These are phyloP conservation scores for Calyptomena viridis DNA, from an alignment of 2,113 vertebrate species.

Conservation along the genomic window DNA sequence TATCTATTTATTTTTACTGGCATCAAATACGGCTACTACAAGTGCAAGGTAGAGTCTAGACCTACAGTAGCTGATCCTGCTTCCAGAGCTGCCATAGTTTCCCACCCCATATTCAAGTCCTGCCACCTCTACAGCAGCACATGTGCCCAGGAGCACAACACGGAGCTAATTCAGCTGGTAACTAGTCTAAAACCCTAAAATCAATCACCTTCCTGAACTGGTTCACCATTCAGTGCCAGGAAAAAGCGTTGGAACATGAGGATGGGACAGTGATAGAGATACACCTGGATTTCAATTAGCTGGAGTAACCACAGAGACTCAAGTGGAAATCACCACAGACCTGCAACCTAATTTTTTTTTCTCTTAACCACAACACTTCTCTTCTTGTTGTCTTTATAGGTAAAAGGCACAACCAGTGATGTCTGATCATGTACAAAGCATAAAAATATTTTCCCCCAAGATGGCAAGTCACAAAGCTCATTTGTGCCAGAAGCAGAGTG, in stretches of 20 bases:
- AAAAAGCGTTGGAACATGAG: background rate
- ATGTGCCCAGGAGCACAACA: rapidly evolving
- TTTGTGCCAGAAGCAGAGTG: background rate
- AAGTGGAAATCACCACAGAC: background rate
- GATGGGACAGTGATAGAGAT: background rate
- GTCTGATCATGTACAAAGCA: background rate
- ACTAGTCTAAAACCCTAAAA: background rate
- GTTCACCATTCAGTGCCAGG: background rate
- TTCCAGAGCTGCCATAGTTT: background rate
- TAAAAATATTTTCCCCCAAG: background rate
- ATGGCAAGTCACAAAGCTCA: background rate
- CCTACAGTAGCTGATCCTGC: background rate
- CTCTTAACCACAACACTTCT: background rate
- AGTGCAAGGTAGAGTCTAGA: background rate
- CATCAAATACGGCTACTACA: background rate
- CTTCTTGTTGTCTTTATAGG: background rate
- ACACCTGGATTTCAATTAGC: background rate
- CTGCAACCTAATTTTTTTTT: background rate
- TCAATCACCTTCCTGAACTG: background rate
- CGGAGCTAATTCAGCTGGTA: background rate
- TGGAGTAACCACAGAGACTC: background rate
- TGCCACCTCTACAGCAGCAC: background rate
- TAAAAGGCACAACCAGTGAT: background rate
- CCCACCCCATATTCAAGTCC: background rate
- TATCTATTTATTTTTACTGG: background rate